Base-by-base conservation (phyloP, 2,888 invertebrate genomes). In the Hydriomena furcata region DNA sequence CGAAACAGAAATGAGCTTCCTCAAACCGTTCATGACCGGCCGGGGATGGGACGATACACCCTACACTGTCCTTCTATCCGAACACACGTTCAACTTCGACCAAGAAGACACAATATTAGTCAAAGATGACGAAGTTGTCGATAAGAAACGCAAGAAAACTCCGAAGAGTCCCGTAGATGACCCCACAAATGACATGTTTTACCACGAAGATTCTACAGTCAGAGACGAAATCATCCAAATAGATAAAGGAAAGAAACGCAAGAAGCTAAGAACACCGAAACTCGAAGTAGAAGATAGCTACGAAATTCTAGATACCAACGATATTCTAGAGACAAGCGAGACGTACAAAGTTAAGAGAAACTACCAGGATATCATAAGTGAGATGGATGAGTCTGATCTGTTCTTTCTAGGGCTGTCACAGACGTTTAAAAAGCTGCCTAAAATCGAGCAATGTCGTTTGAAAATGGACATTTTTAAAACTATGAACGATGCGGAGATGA, bases 391-490 rank as follows among this genome's bases (percentile, higher is more conserved):
- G 17, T 12, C 21, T 2, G 54, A 54, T 30, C 13, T 46, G 12
- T 54, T 54, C 34, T 54, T 50, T 7, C 20, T 54, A 17, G 34
- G 34, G 7, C 34, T 50, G 30, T 50, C 49, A 21, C 42, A 45
- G 25, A 54, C 49, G 34, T 20, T 36, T 1, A 54, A 54, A 31
- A 49, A 38, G 24, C 45, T 54, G 20, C 45, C 45, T 8, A 49
- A 42, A 37, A 7, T 46, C 11, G 54, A 54, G 6, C 49, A 50
- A 27, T 34, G 45, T 13, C 32, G 36, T 7, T 36, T 54, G 8
- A 49, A 49, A 37, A 44, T 54, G 42, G 49, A 50, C 7, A 21
- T 54, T n/a, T 49, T 50, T 24, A 52, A 43, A 10, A 38, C 38
- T 4, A 7, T 52, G 6, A 52, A 52, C 5, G 42, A 46, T 13